Evolutionary conservation across 1,140 invertebrate genomes (phyloP), one percentile per base, ranked within the genome.

Genomic region (Eulimnadia texana): DNA sequence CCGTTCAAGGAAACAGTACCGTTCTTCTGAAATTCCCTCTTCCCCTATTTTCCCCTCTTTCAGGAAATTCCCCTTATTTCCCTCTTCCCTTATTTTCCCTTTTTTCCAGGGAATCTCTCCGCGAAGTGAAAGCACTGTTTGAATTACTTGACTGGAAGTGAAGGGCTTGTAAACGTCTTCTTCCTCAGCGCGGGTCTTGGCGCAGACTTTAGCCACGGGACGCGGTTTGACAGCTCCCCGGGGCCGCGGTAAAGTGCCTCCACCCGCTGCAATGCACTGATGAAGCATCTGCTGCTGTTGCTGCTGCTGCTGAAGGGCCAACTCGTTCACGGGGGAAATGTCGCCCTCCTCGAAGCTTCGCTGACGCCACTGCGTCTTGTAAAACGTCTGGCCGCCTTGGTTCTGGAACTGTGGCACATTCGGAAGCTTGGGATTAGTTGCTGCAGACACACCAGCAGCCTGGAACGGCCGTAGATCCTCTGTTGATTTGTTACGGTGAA

Each of bases 341-440:
- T 92, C 88, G 20, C 88, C 88, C 69, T 92, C 88, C 69, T 92
- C 89, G 70, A 88, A 91, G 56, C 86, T 88, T 60, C 87, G 79
- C 28, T 79, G 77, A 64, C 89, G 78, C 85, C 88, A 91, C 20
- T 72, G 73, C 19, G 74, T 63, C 0, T 68, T 62, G 42, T 62
- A 62, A 58, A 62, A 62, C 29, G 60, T 52, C 29, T 54, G 60
- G n/a, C n/a, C n/a, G n/a, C n/a, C n/a, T n/a, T n/a, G n/a, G n/a
- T n/a, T 23, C 20, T 54, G 52, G 20, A 27, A 27, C n/a, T n/a
- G n/a, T n/a, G n/a, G n/a, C n/a, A n/a, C n/a, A n/a, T n/a, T n/a
- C n/a, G n/a, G n/a, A n/a, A n/a, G n/a, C 25, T 47, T 52, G 22
- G 42, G 29, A 20, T 20, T 11, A 27, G 19, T 23, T 19, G 54